Evolutionary conservation across 1,140 invertebrate species (phyloP), one percentile per base, ranked within the genome.

Genomic region (Mamestra configurata): DNA sequence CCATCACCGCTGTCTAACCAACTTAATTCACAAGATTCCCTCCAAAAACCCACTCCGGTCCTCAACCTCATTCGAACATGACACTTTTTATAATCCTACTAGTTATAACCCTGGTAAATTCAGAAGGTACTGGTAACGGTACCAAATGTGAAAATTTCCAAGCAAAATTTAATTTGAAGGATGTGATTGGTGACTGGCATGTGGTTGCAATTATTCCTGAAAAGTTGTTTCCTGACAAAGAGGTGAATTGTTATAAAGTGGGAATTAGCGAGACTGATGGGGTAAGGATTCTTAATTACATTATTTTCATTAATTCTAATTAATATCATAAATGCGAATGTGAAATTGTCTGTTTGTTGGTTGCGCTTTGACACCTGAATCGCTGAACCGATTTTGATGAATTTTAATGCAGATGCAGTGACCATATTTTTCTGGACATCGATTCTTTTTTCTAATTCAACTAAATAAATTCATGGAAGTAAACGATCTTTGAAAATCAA

Each of bases 201-300:
- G 92, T 94, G 0, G 91, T 92, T 0, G 89, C 92, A 2, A 85
- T 93, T 20, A 88, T 94, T 51, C 91, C 92, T 0, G 91, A 89
- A 27, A 88, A 83, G 22, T 68, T 87, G 27, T 92, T 90, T 24
- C 89, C 92, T 6, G 86, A 89, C n/a, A 89, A 86, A 31, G 72
- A 88, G 11, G 78, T 92, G 8, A 79, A 82, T 0, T 94, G 91
- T 80, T 92, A 90, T 68, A 85, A 83, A 49, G 89, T 93, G 68
- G 91, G 93, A 3, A 87, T 94, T 27, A 94, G 90, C 76, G 92
- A 94, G 81, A 92, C 88, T 49, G 92, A 94, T 82, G 89, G 88
- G 90, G 92, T 94, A 85, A 84, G 84, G 55, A 37, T 72, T 27
- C 4, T 11, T 35, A 2, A 11, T 53, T 53, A 31, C 18, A 15